Percentiles rank a stretch among this genome's conserved stretches.
Conservation (phyloP, 30 jellyfish, hydroid and myxozoan genomes). For the Sanderia malayensis region DNA sequence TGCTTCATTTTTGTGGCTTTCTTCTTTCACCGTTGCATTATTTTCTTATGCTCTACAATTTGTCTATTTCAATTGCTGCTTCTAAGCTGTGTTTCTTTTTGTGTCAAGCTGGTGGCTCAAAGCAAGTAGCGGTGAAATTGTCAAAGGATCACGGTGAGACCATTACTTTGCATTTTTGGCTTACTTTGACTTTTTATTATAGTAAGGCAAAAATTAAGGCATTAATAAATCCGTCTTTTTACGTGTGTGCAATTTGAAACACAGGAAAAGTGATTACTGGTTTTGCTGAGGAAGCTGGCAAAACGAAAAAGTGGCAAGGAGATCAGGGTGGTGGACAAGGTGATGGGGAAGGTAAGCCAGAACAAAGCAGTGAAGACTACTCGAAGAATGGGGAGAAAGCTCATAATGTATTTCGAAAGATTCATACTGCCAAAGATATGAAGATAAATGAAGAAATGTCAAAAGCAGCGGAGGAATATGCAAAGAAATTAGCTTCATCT, state of each 20-base stretch:
- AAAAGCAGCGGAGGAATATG: constrained; percentile 67
- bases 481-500: constrained; percentile 59
- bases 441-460: constrained; percentile 59
- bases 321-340: background rate
- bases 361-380: background rate
- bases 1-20: background rate
- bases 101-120: background rate
- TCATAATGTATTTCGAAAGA: constrained; percentile 51
- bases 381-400: constrained; percentile 4
- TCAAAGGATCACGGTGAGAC: constrained; percentile 24
- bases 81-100: background rate
- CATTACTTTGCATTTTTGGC: no score
- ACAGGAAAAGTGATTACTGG: background rate
- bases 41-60: no score
- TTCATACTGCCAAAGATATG: constrained; percentile 42
- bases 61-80: background rate
- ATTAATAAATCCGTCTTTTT: no score
- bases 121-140: background rate
- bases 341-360: background rate
- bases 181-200: no score
- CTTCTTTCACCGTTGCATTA: no score
- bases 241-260: no score
- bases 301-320: background rate
- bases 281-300: background rate
- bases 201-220: no score